Conservation (phyloP, 1,140 invertebrate species). For the Listronotus oregonensis region DNA sequence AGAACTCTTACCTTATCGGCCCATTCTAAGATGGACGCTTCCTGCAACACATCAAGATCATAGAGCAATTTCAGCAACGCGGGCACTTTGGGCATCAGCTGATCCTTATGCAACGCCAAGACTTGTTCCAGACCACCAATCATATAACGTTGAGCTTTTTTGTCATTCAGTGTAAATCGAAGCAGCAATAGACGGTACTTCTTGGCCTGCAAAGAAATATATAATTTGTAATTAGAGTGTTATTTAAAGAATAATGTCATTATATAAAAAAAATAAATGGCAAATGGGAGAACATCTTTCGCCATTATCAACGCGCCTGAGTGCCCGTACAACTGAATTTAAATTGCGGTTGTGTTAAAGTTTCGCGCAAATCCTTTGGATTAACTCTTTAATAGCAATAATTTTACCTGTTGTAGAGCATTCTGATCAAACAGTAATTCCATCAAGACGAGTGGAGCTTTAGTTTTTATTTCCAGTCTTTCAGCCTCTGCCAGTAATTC, state of each 20-base stretch:
- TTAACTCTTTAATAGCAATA: not conserved
- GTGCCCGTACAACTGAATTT: no score
- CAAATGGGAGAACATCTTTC: no score
- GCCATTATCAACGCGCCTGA: no score
- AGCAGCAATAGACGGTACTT: constrained; percentile 72
- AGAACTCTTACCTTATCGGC: constrained; percentile 78
- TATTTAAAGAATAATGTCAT: no score
- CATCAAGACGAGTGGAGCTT: constrained; percentile 89
- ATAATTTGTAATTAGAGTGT: not conserved
- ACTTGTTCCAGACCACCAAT: constrained; percentile 95
- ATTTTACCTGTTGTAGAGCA: constrained; percentile 74
- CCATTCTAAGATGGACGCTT: constrained; percentile 94
- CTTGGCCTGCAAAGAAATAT: constrained; percentile 50
- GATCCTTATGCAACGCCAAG: constrained; percentile 79
- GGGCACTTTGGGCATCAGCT: constrained; percentile 85
- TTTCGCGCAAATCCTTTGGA: no score
- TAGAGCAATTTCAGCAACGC: constrained; percentile 93
- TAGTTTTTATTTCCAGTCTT: constrained; percentile 92
- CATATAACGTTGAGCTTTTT: constrained; percentile 92
- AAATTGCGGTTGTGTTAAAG: no score
- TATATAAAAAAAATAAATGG: no score
- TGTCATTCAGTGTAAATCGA: constrained; percentile 87
- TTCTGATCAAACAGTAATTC: constrained; percentile 90
- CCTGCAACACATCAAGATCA: constrained; percentile 93
- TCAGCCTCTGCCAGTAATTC: constrained; percentile 94